These are phyloP conservation scores for Sphaerolaimus hirsutus DNA, from an alignment of 2,888 invertebrate genomes.

Conservation along the genomic window DNA sequence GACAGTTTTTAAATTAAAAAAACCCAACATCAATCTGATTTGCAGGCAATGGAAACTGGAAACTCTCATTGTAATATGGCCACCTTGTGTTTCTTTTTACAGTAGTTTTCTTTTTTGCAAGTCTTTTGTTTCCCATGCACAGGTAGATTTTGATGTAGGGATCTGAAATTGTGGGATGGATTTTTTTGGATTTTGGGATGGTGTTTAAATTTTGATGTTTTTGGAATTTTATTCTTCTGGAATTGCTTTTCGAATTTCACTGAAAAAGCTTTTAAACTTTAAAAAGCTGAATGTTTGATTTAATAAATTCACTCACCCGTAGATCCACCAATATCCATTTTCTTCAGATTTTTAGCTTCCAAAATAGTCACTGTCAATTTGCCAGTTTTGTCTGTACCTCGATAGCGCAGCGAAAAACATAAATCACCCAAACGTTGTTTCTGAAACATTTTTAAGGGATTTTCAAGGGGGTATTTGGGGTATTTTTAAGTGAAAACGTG, in stretches of 20 bases:
- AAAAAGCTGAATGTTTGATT: not conserved
- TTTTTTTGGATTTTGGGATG: no score
- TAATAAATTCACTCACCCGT: conserved; percentile 12
- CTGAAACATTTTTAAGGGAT: conserved; percentile 4
- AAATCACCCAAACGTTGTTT: conserved; percentile 18
- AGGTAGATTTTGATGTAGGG: conserved; percentile 23
- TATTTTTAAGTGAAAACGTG: no score
- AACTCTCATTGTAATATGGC: conserved; percentile 23
- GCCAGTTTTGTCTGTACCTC: conserved; percentile 21
- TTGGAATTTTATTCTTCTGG: no score
- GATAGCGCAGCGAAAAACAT: conserved; percentile 22
- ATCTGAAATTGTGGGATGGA: conserved; percentile 16
- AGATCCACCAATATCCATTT: conserved; percentile 23
- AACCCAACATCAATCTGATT: conserved; percentile 12
- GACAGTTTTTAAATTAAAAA: no score
- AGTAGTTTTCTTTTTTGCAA: conserved; percentile 22
- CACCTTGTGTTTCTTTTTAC: conserved; percentile 20
- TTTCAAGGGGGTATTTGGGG: no score
- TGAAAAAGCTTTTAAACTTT: not conserved
- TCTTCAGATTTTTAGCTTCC: conserved; percentile 23
- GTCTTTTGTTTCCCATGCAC: conserved; percentile 19
- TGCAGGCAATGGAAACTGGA: conserved; percentile 21
- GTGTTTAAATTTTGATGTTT: no score
- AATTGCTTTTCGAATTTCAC: no score
- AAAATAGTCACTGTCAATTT: conserved; percentile 22